Base-by-base conservation (phyloP, 2,888 invertebrate species). In the Drosophila neotestacea region DNA sequence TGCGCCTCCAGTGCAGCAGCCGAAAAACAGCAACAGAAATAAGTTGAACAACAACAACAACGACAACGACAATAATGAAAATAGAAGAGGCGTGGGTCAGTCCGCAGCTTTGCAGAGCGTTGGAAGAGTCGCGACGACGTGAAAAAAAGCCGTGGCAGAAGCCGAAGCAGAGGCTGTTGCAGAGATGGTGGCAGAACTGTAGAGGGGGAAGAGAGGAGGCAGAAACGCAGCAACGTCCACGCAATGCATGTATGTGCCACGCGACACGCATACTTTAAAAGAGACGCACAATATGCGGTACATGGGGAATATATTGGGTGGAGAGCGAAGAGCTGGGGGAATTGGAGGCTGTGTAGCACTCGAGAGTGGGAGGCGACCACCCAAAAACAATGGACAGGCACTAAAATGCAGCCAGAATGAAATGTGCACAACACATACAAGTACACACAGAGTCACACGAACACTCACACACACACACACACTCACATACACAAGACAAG, bases 311-410 rank as follows among this genome's bases (percentile, higher is more conserved):
- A 41, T 16, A 28, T 28, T 47, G 6, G 30, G 36, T 44, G 38
- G 39, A 22, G 46, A 9, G 11, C 0, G 4, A 11, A n/a, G 13
- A 30, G 47, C 38, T 34, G 58, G 61, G 73, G 59, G 55, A 61
- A 36, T 63, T 56, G 63, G 62, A 66, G 56, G 5, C 1, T 52
- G 67, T 32, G 27, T 13, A 32, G 44, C 58, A n/a, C 13, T 58
- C 38, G 44, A 59, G 63, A 65, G 58, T 46, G 58, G 67, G 67
- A 11, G 42, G 47, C 42, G 28, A 47, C 55, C 54, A 50, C 56
- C 67, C 67, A 69, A 65, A 65, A 78, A 79, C 82, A 79, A 79
- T 81, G 79, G 79, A 81, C 82, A 78, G 68, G 79, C 79, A 81
- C 82, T 74, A 78, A 78, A 78, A 79, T 78, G 80, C 78, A 78